A percentile compares a stretch with the other conserved stretches of the same genome.
Evolutionary conservation across 2,888 invertebrate species (phyloP).

Genomic region (Drosophila helvetica): DNA sequence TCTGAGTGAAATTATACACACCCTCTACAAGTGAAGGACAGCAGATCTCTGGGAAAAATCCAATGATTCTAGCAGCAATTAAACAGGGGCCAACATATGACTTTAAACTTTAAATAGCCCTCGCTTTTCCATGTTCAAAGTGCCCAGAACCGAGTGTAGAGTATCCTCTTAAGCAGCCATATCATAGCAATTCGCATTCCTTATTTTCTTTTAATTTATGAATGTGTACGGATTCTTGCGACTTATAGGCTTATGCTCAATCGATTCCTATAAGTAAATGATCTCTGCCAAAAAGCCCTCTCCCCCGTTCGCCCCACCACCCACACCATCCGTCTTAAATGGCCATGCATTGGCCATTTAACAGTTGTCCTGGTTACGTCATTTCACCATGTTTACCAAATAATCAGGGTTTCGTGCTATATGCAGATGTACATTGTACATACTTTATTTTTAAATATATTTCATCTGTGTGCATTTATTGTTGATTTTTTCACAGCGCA

Average conservation of each 20-base stretch:
- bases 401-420: slow-evolving; percentile 40
- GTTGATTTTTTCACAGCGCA: slow-evolving; percentile 38
- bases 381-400: slow-evolving; percentile 46
- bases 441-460: slow-evolving; percentile 26
- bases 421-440: slow-evolving; percentile 5
- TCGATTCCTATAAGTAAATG: slow-evolving; percentile 16
- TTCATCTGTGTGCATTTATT: slow-evolving; percentile 47
- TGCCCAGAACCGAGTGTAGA: neutral
- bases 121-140: neutral
- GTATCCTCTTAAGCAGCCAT: neutral
- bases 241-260: slow-evolving; percentile 3
- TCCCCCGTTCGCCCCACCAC: neutral
- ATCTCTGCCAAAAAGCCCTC: neutral
- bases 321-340: neutral
- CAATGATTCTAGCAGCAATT: too few species aligned
- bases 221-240: slow-evolving; percentile 3
- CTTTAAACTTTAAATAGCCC: neutral
- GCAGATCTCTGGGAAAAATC: neutral
- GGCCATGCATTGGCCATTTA: slow-evolving; percentile 19
- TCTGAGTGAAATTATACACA: neutral
- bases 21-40: neutral
- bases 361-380: slow-evolving; percentile 34
- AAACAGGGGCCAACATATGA: too few species aligned
- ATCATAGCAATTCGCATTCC: neutral
- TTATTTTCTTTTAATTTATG: slow-evolving; percentile 24